These are phyloP conservation scores for Oncopeltus fasciatus DNA, from an alignment of 1,140 invertebrate species.

Conservation along the genomic window DNA sequence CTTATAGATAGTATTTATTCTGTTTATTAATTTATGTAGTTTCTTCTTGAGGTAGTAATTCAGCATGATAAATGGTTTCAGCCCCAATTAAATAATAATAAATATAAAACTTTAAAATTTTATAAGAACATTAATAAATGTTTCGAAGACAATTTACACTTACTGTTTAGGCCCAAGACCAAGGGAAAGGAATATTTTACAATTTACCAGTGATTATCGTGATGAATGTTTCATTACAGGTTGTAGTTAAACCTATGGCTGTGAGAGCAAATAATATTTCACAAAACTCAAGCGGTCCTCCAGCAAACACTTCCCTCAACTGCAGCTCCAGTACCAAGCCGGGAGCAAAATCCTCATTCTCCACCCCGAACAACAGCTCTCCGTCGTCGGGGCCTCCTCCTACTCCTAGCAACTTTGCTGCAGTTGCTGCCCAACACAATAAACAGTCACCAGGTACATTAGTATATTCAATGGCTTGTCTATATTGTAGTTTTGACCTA, in stretches of 20 bases:
- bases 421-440: slow-evolving; percentile 36
- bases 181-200: too few species aligned
- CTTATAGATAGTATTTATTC: too few species aligned
- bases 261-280: slow-evolving; percentile 47
- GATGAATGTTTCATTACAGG: slow-evolving; percentile 10
- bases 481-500: too few species aligned
- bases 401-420: slow-evolving; percentile 41
- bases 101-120: too few species aligned
- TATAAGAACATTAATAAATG: too few species aligned
- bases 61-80: too few species aligned
- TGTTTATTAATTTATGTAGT: too few species aligned
- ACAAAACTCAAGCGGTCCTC: neutral
- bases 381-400: slow-evolving; percentile 20
- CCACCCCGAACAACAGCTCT: slow-evolving; percentile 38
- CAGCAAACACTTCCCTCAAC: slow-evolving; percentile 36
- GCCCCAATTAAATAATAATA: too few species aligned
- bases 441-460: slow-evolving; percentile 9
- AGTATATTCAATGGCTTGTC: too few species aligned
- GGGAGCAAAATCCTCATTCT: slow-evolving; percentile 31
- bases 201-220: neutral
- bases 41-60: too few species aligned
- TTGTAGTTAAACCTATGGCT: slow-evolving; percentile 52
- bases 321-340: slow-evolving; percentile 30
- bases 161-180: too few species aligned
- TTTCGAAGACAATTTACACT: too few species aligned